Base-by-base conservation (phyloP, 2,113 vertebrate genomes). In the Anseranas semipalmata region DNA sequence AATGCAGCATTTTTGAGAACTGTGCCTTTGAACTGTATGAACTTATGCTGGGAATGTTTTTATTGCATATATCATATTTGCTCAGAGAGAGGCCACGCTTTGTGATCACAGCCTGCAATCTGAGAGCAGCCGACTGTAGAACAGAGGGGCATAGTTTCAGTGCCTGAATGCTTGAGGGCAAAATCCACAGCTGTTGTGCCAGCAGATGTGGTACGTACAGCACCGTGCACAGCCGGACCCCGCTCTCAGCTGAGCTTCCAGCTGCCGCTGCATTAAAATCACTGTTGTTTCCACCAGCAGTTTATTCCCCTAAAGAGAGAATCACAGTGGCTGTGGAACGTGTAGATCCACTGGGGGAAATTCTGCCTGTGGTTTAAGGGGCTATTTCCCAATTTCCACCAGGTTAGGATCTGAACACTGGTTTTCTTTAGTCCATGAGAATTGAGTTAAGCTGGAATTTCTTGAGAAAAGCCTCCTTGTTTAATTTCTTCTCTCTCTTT, bases 291-390 rank as follows among this genome's bases (percentile, higher is more conserved):
- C 84, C 74, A 77, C 9, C 58, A 56, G 15, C 17, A 46, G 43
- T 33, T 87, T 50, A 18, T 45, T 82, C 35, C 46, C 33, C 41
- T 50, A 24, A 35, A 63, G 43, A 85, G 21, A 60, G 77, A 37
- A 28, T 32, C 8, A 3, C 3, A 12, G 41, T 35, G 62, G 21
- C 17, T 22, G 7, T 5, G 3, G 16, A 37, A 30, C 4, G 1
- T 0, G 2, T 5, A 37, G 45, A 74, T 39, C 33, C 37, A 32
- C 15, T 59, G 53, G 46, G 78, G 56, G 15, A 66, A 77, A 55
- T 59, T 25, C 46, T 48, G 6, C 25, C 37, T 8, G 0, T 14
- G 39, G 16, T 20, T 50, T 12, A 63, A 84, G 39, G 22, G 68
- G 14, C 10, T 24, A 3, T 48, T 81, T 37, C 73, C 30, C 48